Evolutionary conservation across 2,888 invertebrate species (phyloP).

Genomic region (Zelleria hepariella): DNA sequence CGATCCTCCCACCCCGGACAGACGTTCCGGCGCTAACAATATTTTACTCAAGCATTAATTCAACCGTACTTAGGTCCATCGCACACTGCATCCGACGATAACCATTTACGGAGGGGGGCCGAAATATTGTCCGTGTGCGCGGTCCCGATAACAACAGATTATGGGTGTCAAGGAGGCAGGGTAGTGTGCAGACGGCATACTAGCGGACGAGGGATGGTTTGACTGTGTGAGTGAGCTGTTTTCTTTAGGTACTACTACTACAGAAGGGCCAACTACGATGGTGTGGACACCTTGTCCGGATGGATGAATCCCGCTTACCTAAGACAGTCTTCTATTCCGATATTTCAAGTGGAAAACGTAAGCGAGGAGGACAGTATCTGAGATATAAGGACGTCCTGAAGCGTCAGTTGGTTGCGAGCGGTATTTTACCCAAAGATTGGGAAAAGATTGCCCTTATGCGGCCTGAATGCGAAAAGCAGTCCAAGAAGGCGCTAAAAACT

Average conservation of each 20-base stretch:
- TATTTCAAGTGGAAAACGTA: too few relatives aligned
- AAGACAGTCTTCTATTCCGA: too few relatives aligned
- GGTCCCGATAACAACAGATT: constrained; percentile 42
- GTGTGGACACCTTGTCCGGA: too few relatives aligned
- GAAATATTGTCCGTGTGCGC: constrained; percentile 39
- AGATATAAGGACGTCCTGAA: too few relatives aligned
- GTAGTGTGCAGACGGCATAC: not conserved
- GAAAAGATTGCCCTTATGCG: too few relatives aligned
- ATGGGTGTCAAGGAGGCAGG: constrained; percentile 25
- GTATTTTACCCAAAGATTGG: too few relatives aligned
- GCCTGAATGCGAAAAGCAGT: too few relatives aligned
- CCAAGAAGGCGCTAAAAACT: too few relatives aligned
- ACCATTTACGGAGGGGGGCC: constrained; percentile 19
- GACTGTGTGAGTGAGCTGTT: not conserved
- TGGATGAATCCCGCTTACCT: too few relatives aligned
- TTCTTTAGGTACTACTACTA: not conserved
- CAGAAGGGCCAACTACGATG: too few relatives aligned
- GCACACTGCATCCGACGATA: constrained; percentile 13
- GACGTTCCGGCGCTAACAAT: not conserved
- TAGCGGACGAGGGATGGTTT: not conserved
- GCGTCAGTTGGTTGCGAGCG: too few relatives aligned
- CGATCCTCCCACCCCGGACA: not conserved
- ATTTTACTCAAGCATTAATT: not conserved
- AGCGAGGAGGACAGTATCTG: too few relatives aligned
- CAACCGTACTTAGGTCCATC: not conserved